phyloP scores from a whole-genome alignment of 1,140 invertebrate species.

The Cepaea nemoralis region DNA sequence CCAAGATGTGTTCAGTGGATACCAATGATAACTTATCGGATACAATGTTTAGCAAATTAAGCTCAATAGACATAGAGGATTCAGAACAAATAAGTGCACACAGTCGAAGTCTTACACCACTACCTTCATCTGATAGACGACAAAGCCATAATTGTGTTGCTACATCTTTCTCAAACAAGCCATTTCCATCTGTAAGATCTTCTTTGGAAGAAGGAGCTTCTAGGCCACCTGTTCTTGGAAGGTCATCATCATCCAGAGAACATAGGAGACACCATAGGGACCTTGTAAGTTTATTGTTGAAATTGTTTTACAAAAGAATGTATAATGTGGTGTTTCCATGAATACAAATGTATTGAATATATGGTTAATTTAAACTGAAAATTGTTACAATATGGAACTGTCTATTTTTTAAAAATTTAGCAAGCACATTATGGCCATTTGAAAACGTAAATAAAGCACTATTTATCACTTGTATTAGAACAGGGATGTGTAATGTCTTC shows the following conservation, averaged over 20 bases:
- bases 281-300: neutral
- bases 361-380: neutral
- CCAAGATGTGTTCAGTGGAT: neutral
- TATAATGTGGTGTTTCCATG: too few relatives aligned
- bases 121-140: neutral
- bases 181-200: neutral
- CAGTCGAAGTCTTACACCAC: neutral
- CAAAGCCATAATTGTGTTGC: neutral
- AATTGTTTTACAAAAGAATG: neutral
- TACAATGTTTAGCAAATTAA: neutral
- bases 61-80: neutral
- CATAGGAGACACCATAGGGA: neutral
- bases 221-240: neutral
- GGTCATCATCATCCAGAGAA: neutral
- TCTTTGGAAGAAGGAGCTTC: neutral
- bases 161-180: conserved; percentile 1
- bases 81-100: neutral
- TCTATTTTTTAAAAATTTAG: too few relatives aligned
- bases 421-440: too few relatives aligned
- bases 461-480: too few relatives aligned
- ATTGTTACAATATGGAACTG: too few relatives aligned
- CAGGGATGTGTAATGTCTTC: too few relatives aligned
- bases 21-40: neutral
- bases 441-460: too few relatives aligned
- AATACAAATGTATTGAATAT: neutral